Evolutionary conservation across 2,888 invertebrate genomes (phyloP).

Genomic region (Oligia latruncula): DNA sequence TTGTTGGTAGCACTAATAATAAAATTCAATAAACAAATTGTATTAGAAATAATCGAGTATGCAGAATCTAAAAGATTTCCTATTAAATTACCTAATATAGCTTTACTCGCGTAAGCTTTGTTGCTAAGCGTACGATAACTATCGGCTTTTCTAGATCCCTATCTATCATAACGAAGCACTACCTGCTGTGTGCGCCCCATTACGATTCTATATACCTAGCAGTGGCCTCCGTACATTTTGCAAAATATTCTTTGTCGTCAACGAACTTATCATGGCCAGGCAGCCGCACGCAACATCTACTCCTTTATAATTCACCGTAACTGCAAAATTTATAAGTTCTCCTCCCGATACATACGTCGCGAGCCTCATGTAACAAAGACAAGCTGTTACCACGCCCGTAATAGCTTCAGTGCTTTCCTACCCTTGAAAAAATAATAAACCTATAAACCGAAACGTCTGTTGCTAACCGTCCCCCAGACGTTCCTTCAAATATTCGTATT

Average conservation of each 20-base stretch:
- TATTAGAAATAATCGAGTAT: conserved; percentile 1
- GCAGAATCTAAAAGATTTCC: conserved; percentile 6
- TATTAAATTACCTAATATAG: conserved; percentile 24
- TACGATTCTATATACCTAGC: conserved; percentile 70
- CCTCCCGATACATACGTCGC: conserved; percentile 65
- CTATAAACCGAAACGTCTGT: conserved; percentile 34
- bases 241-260: conserved; percentile 76
- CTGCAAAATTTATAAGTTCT: conserved; percentile 75
- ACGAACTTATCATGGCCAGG: conserved; percentile 75
- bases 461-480: conserved; percentile 37
- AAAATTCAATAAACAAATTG: conserved; percentile 3
- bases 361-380: conserved; percentile 76
- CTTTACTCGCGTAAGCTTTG: conserved; percentile 44
- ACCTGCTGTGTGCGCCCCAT: conserved; percentile 59
- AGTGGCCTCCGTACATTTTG: conserved; percentile 74
- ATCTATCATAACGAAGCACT: conserved; percentile 56
- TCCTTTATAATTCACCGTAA: conserved; percentile 69
- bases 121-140: conserved; percentile 44
- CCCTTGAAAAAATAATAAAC: conserved; percentile 49
- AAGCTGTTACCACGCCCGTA: conserved; percentile 68
- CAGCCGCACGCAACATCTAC: conserved; percentile 80
- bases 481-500: conserved; percentile 43
- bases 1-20: background rate
- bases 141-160: conserved; percentile 69
- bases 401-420: conserved; percentile 37